Percentiles rank a stretch among this genome's conserved stretches.
These are phyloP conservation scores for Gerris buenoi DNA, from an alignment of 1,140 invertebrate species.

Conservation along the genomic window DNA sequence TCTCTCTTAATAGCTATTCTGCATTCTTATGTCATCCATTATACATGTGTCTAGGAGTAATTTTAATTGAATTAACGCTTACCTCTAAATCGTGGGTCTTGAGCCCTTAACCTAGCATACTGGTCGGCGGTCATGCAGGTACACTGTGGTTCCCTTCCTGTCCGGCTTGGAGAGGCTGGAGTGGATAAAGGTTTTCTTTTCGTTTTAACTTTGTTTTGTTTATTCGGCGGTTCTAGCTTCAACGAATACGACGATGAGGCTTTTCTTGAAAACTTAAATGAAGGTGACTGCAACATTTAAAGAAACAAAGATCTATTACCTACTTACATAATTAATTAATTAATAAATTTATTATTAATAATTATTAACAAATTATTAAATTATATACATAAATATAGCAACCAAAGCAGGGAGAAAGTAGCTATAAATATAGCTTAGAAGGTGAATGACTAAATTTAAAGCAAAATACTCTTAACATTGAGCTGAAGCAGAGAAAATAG, in stretches of 20 bases:
- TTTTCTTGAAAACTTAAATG: conserved; percentile 93
- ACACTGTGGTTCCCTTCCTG: conserved; percentile 69
- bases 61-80: conserved; percentile 14
- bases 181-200: conserved; percentile 81
- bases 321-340: no score
- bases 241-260: conserved; percentile 90
- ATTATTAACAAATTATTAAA: no score
- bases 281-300: conserved; percentile 69
- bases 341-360: no score
- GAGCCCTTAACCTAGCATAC: conserved; percentile 63
- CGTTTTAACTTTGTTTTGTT: conserved; percentile 65
- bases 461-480: no score
- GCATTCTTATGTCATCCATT: not conserved
- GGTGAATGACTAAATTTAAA: no score
- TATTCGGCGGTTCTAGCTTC: conserved; percentile 67
- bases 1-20: no score
- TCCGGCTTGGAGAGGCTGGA: conserved; percentile 78
- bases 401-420: no score
- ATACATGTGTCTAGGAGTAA: not conserved
- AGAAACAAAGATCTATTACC: no score
- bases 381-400: no score
- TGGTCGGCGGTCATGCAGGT: conserved; percentile 91
- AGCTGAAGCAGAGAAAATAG: no score
- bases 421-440: no score
- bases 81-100: conserved; percentile 68